phyloP scores from a whole-genome alignment of 2,113 vertebrate genomes.

The Urocitellus parryii region DNA sequence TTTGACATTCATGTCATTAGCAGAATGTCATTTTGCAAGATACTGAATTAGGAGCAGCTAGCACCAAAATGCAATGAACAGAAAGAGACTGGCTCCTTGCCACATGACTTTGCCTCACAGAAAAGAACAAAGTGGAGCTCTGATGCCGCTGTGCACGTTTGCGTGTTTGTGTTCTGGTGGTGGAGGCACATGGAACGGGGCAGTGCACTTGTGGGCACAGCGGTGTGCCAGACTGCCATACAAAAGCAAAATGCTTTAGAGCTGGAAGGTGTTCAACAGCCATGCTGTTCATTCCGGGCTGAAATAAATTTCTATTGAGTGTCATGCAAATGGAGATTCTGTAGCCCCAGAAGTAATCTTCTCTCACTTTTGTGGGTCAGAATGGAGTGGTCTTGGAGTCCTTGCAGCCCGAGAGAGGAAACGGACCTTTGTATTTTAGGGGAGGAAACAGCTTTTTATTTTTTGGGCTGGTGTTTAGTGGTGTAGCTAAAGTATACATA shows the following conservation, averaged over 20 bases:
- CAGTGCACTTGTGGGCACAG: constrained; percentile 58
- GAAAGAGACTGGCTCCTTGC: constrained; percentile 58
- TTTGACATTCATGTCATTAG: constrained; percentile 78
- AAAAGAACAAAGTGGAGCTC: constrained; percentile 63
- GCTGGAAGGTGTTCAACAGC: background rate
- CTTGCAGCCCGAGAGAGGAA: background rate
- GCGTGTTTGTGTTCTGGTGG: constrained; percentile 45
- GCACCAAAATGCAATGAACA: constrained; percentile 65
- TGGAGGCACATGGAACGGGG: constrained; percentile 12
- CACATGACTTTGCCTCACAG: constrained; percentile 31
- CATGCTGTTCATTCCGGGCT: background rate
- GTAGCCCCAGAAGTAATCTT: background rate
- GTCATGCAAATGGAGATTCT: background rate
- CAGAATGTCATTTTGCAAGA: constrained; percentile 79
- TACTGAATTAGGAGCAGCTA: constrained; percentile 71
- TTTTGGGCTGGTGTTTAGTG: background rate
- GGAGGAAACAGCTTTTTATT: background rate
- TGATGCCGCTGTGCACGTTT: background rate
- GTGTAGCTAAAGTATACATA: background rate
- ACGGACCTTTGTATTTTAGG: too few species aligned
- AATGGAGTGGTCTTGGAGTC: background rate
- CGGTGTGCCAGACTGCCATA: background rate
- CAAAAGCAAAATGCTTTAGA: background rate
- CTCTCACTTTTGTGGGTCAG: background rate
- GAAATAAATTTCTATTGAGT: background rate